Percentiles rank a stretch among this genome's conserved stretches.
These are phyloP conservation scores for Holothuria leucospilota DNA, from an alignment of 53 echinoderm and acorn worm genomes.

Conservation along the genomic window DNA sequence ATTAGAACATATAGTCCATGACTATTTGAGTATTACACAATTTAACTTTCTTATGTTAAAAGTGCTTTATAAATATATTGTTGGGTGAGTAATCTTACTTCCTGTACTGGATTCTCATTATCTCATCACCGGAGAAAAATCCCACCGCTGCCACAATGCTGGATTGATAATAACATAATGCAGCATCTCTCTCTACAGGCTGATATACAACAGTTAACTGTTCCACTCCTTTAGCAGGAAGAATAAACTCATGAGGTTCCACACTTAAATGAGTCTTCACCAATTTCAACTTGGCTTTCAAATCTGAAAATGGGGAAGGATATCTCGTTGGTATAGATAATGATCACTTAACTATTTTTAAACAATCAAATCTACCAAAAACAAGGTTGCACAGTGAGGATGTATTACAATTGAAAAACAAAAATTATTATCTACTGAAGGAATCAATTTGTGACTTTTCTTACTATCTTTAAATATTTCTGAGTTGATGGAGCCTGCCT, in stretches of 20 bases:
- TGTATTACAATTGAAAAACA: no score
- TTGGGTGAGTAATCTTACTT: slow-evolving; percentile 51
- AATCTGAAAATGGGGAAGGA: slow-evolving; percentile 51
- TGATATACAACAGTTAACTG: slow-evolving; percentile 69
- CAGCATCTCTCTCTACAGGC: slow-evolving; percentile 58
- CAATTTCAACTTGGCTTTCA: slow-evolving; percentile 69
- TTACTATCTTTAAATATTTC: no score
- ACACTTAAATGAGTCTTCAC: slow-evolving; percentile 71
- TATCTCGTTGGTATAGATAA: background rate
- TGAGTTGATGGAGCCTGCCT: no score
- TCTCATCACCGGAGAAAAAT: slow-evolving; percentile 93
- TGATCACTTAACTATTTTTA: background rate
- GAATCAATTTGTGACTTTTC: no score
- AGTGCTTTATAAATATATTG: no score
- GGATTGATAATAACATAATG: slow-evolving; percentile 32
- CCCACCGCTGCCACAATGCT: slow-evolving; percentile 78
- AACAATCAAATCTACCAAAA: background rate
- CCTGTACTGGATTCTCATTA: slow-evolving; percentile 73
- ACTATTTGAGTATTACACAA: no score
- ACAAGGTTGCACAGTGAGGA: no score
- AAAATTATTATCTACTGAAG: no score
- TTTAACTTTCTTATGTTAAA: no score
- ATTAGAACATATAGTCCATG: no score
- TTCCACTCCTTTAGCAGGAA: slow-evolving; percentile 62
- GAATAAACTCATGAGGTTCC: slow-evolving; percentile 87